Base-by-base conservation (phyloP, 2,113 vertebrate species). In the Connochaetes taurinus region DNA sequence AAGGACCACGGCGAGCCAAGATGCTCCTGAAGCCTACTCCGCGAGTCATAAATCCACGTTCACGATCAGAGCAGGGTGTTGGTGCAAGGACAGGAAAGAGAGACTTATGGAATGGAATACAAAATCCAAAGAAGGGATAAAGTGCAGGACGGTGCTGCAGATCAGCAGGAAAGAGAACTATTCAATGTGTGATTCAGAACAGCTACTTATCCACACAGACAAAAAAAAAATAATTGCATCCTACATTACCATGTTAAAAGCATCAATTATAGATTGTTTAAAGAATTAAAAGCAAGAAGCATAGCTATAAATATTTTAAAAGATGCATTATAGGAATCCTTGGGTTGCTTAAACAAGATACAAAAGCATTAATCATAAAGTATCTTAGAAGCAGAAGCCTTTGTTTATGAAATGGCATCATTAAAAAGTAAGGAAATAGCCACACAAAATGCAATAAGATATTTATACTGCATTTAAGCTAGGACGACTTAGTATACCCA, bases 101-200 rank as follows among this genome's bases (percentile, higher is more conserved):
- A 36, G 11, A 7, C 11, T 4, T 3, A 3, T 2, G 16, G 67
- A 5, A 1, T 1, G 6, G 67, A 23, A 47, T 7, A 17, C 15
- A 6, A 55, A 82, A 2, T 17, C 45, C 50, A 5, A 15, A 29
- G 43, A 17, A 2, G 2, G 23, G 47, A 1, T 0, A 4, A 0
- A 2, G 40, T 10, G 9, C 2, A 0, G 14, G 14, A 0, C 0
- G 4, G 5, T 1, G 0, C 6, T 0, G 10, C 36, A 40, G 27
- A 8, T 3, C n/a, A 0, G 13, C 2, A 0, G 0, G 47, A 5
- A 3, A 6, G 33, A 36, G 31, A 3, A 3, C 14, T 0, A 3
- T 2, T 3, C 53, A 3, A 0, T 2, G 15, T 0, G 29, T 23
- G 60, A 3, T 1, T 29, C 3, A 0, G 10, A 43, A 55, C 7